Base-by-base conservation (phyloP, 2,797 vertebrate genomes). In the Danio jaintianensis region DNA sequence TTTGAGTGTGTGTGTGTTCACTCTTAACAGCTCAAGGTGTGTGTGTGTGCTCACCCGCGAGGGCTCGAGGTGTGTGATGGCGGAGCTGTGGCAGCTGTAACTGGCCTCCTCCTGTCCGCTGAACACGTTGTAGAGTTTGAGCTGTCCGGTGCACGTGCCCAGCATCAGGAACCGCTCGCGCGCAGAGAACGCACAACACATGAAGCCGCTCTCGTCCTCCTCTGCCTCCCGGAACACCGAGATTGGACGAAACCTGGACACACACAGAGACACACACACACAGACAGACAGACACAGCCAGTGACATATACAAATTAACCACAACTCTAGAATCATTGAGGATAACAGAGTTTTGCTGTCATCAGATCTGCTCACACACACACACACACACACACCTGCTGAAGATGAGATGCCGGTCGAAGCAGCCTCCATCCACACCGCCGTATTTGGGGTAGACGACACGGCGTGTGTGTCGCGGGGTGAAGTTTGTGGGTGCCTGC, bases 121-220 rank as follows among this genome's bases (percentile, higher is more conserved):
- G 79, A 99, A 99, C 71, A 99, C 96, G 0, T 99, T 99, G 88
- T 99, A 99, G 79, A 99, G 96, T 87, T 99, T 99, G 78, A 99
- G 91, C 90, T 98, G 96, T 13, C 98, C 98, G 0, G 97, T 98
- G 88, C 97, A 99, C 0, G 98, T 99, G 50, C 98, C 98, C 6
- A 99, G 92, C 98, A 99, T 99, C 78, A 99, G 89, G 91, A 99
- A 99, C 13, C 98, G 94, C 85, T 99, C 98, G 16, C 98, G 96
- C 6, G 98, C 98, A 3, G 98, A 99, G 90, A 99, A 99, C 0
- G 98, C 98, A 43, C 98, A 99, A 85, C 98, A 99, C 79, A 97
- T 98, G 88, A 99, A 99, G 72, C 97, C 97, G 56, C 98, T 99
- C 89, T 99, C 96, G 75, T 99, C 98, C 87, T 99, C 97, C 18